Percentiles rank a stretch among this genome's conserved stretches.
Conservation (phyloP, 2,888 invertebrate species). For the Spodoptera exigua region DNA sequence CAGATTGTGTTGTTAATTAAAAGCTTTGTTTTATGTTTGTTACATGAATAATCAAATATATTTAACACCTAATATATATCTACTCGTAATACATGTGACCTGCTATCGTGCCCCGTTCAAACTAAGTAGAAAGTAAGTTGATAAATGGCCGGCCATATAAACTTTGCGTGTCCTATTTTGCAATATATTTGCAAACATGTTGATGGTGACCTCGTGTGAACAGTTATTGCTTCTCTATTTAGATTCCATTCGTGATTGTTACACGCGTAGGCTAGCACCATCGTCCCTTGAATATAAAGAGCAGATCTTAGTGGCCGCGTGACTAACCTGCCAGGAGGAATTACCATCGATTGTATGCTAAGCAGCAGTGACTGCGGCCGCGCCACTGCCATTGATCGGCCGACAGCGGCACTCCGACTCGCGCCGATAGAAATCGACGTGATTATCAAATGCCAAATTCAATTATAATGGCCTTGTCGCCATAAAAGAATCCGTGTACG, state of each 20-base stretch:
- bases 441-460: slow-evolving; percentile 61
- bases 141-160: slow-evolving; percentile 53
- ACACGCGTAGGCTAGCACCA: slow-evolving; percentile 77
- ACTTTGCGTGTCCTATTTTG: slow-evolving; percentile 69
- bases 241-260: slow-evolving; percentile 76
- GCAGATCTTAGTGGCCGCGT: slow-evolving; percentile 79
- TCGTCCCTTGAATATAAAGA: slow-evolving; percentile 79
- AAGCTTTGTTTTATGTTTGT: slow-evolving; percentile 42
- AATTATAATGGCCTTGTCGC: slow-evolving; percentile 57
- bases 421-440: slow-evolving; percentile 33
- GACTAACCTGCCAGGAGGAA: slow-evolving; percentile 81
- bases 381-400: slow-evolving; percentile 52
- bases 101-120: slow-evolving; percentile 13
- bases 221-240: slow-evolving; percentile 83
- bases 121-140: slow-evolving; percentile 50
- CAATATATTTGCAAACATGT: slow-evolving; percentile 79
- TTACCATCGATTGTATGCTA: slow-evolving; percentile 87
- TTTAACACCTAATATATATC: slow-evolving; percentile 27
- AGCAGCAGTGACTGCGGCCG: slow-evolving; percentile 65
- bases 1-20: slow-evolving; percentile 44
- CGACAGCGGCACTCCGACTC: slow-evolving; percentile 23
- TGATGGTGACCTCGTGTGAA: slow-evolving; percentile 81
- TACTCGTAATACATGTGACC: slow-evolving; percentile 14
- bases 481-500: slow-evolving; percentile 49
- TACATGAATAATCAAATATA: slow-evolving; percentile 27